These are phyloP conservation scores for Atherinomorus stipes DNA, from an alignment of 2,113 vertebrate genomes.

Conservation along the genomic window DNA sequence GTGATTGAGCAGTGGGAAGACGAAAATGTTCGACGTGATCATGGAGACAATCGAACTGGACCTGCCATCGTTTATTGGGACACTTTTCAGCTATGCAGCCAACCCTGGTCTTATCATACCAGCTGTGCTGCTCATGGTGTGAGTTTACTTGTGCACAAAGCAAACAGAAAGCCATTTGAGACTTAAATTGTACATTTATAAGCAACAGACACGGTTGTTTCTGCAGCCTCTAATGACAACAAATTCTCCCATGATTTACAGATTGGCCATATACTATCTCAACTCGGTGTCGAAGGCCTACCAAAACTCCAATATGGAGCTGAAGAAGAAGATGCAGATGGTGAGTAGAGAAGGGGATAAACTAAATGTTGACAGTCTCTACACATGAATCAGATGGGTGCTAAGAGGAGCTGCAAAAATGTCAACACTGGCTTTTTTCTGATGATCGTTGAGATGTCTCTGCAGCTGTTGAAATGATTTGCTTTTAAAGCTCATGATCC, in stretches of 20 bases:
- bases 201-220: too few species aligned
- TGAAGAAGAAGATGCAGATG: conserved; percentile 98
- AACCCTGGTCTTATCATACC: conserved; percentile 98
- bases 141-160: conserved; percentile 74
- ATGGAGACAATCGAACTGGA: conserved; percentile 94
- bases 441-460: too few species aligned
- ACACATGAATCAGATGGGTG: too few species aligned
- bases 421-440: too few species aligned
- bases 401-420: too few species aligned
- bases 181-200: too few species aligned
- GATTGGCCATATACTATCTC: conserved; percentile 96
- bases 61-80: conserved; percentile 93
- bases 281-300: conserved; percentile 93
- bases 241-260: conserved; percentile 65
- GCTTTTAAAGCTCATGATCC: too few species aligned
- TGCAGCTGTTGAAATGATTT: too few species aligned
- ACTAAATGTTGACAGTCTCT: not conserved
- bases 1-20: conserved; percentile 86
- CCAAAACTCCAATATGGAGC: conserved; percentile 88
- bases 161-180: not conserved
- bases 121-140: conserved; percentile 97
- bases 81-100: conserved; percentile 92
- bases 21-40: conserved; percentile 95
- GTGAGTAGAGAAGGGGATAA: conserved; percentile 73
- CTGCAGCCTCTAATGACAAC: not conserved